Evolutionary conservation across 2,888 invertebrate species (phyloP).

Genomic region (Leptopterna dolabrata): DNA sequence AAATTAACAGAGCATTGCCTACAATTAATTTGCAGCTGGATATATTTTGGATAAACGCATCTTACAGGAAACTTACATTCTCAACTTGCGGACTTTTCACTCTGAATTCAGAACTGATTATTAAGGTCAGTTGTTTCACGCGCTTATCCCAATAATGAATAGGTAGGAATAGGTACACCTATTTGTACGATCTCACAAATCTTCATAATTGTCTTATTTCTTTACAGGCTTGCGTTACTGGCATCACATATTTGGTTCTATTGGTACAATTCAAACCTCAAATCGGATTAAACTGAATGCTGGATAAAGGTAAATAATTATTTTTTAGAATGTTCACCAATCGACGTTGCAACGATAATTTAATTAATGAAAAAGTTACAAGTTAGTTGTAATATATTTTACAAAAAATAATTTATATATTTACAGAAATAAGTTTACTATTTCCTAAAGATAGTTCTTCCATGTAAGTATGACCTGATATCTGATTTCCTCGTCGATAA

Average conservation of each 20-base stretch:
- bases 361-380: background rate
- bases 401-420: background rate
- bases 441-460: too few relatives aligned
- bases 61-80: constrained; percentile 64
- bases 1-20: too few relatives aligned
- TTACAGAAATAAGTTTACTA: background rate
- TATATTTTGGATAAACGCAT: constrained; percentile 65
- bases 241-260: constrained; percentile 57
- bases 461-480: too few relatives aligned
- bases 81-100: constrained; percentile 65
- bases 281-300: background rate
- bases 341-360: background rate
- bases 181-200: too few relatives aligned
- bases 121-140: constrained; percentile 65
- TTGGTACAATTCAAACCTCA: constrained; percentile 56
- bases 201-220: background rate
- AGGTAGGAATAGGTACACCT: background rate
- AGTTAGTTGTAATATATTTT: too few relatives aligned
- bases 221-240: constrained; percentile 53
- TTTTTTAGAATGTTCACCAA: background rate
- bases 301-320: background rate
- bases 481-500: too few relatives aligned
- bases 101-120: constrained; percentile 65
- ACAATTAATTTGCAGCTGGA: constrained; percentile 63
- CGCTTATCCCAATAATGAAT: background rate